Evolutionary conservation across 2,888 invertebrate genomes (phyloP).

Genomic region (Scaptomyza cyrtandrae): DNA sequence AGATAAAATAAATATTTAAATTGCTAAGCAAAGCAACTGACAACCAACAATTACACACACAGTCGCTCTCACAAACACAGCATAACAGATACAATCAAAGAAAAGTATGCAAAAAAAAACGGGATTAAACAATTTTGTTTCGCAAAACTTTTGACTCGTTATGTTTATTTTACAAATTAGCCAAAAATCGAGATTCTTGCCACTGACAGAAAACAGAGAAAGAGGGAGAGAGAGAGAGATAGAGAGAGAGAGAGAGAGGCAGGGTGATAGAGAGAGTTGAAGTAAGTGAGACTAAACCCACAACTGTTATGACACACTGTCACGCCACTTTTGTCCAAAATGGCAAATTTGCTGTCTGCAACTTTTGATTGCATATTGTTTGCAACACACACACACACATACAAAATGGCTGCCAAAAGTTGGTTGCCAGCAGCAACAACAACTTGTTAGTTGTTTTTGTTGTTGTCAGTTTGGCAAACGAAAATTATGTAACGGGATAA

Average conservation of each 20-base stretch:
- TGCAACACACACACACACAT: slow-evolving; percentile 53
- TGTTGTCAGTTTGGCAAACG: slow-evolving; percentile 52
- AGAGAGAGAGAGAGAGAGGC: background rate
- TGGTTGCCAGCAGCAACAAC: slow-evolving; percentile 57
- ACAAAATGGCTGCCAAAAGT: slow-evolving; percentile 56
- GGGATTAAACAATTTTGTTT: slow-evolving; percentile 1
- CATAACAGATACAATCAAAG: slow-evolving; percentile 2
- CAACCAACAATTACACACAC: slow-evolving; percentile 12
- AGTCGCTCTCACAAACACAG: background rate
- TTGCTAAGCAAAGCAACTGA: slow-evolving; percentile 60
- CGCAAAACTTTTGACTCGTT: slow-evolving; percentile 43
- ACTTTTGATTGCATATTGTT: slow-evolving; percentile 78
- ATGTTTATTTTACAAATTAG: slow-evolving; percentile 71
- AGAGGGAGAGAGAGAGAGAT: background rate
- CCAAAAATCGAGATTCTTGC: slow-evolving; percentile 50
- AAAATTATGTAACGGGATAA: slow-evolving; percentile 66
- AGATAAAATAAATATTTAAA: slow-evolving; percentile 70
- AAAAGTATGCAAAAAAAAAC: slow-evolving; percentile 11
- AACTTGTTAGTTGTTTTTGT: slow-evolving; percentile 43
- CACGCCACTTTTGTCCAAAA: slow-evolving; percentile 34
- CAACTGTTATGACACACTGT: slow-evolving; percentile 38
- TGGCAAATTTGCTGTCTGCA: slow-evolving; percentile 54
- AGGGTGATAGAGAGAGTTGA: background rate
- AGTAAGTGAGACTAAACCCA: no score
- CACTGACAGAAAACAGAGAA: background rate